These are phyloP conservation scores for Drosophila parabipectinata DNA, from an alignment of 1,140 invertebrate genomes.

Conservation along the genomic window DNA sequence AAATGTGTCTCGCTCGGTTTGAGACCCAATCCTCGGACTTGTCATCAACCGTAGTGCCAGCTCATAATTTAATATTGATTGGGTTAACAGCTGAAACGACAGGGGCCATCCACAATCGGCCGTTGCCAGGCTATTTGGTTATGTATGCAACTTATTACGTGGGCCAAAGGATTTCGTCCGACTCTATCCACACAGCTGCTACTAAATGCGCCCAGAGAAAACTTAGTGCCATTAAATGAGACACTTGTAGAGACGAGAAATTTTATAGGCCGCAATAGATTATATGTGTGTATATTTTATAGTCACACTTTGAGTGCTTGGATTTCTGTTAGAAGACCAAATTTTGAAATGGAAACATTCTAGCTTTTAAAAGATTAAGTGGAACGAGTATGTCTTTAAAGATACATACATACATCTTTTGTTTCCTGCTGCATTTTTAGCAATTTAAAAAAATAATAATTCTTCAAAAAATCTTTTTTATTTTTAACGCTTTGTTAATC, in stretches of 20 bases:
- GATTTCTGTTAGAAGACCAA: neutral
- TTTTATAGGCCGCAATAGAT: neutral
- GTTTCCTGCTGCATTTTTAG: no score
- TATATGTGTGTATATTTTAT: neutral
- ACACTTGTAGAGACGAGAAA: slow-evolving; percentile 25
- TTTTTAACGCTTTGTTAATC: neutral
- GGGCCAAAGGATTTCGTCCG: slow-evolving; percentile 5
- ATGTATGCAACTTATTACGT: slow-evolving; percentile 48
- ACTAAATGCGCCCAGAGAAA: slow-evolving; percentile 28
- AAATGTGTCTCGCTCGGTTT: slow-evolving; percentile 53
- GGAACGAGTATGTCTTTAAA: no score
- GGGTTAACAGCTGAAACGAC: slow-evolving; percentile 31
- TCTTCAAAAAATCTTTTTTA: neutral
- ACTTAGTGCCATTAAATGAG: slow-evolving; percentile 15
- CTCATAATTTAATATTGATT: slow-evolving; percentile 66
- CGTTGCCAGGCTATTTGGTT: slow-evolving; percentile 37
- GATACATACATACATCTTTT: no score
- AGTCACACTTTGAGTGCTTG: slow-evolving; percentile 7
- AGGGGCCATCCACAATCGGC: neutral
- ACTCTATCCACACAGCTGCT: slow-evolving; percentile 19
- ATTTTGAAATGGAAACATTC: no score
- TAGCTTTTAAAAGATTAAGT: neutral
- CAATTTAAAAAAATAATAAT: no score
- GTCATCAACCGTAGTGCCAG: slow-evolving; percentile 27
- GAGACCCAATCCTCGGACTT: slow-evolving; percentile 24